phyloP scores from a whole-genome alignment of 2,113 vertebrate species.

The Platysternon megacephalum region DNA sequence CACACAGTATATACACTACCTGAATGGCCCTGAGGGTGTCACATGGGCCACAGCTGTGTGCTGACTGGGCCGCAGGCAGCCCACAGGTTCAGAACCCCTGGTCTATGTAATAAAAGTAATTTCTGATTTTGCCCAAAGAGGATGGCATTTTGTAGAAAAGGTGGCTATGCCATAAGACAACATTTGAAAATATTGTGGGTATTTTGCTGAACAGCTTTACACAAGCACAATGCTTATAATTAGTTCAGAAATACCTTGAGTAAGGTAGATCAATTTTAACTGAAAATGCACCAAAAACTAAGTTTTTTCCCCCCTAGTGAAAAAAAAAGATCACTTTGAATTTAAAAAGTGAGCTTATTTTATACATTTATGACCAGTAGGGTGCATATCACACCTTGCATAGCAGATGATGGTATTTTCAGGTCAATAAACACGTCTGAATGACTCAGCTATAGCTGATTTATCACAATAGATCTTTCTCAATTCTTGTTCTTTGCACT shows the following conservation, averaged over 20 bases:
- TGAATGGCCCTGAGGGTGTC: too few relatives aligned
- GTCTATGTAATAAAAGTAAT: background rate
- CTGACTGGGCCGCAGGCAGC: too few relatives aligned
- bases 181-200: background rate
- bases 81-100: too few relatives aligned
- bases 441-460: background rate
- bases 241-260: background rate
- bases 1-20: too few relatives aligned
- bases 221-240: background rate
- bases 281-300: background rate
- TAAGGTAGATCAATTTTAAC: background rate
- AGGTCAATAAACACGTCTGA: background rate
- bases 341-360: background rate
- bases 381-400: background rate
- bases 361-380: background rate
- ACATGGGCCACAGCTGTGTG: too few relatives aligned
- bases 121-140: background rate
- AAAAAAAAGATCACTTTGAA: background rate
- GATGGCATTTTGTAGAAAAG: slow-evolving; percentile 3
- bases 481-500: background rate
- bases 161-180: background rate
- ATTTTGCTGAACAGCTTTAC: slow-evolving; percentile 28
- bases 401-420: background rate
- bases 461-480: background rate
- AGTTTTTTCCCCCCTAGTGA: background rate